Base-by-base conservation (phyloP, 2,797 vertebrate genomes). In the Hyperoplus immaculatus region DNA sequence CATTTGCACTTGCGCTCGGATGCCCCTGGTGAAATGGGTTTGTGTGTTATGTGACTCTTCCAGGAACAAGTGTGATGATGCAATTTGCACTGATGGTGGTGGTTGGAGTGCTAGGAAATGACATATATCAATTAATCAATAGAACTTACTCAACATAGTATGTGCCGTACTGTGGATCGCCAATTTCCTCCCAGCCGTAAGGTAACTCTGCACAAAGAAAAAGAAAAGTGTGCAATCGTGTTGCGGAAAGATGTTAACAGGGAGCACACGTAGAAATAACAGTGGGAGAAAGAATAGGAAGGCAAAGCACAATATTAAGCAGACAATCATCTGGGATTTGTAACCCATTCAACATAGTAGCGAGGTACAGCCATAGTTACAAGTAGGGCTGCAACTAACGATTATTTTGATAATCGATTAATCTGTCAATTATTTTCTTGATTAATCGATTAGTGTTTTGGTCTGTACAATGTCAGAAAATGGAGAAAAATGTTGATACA, bases 111-210 rank as follows among this genome's bases (percentile, higher is more conserved):
- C 46, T 47, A 3, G 16, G 50, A 86, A 73, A 76, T 60, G n/a
- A 56, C 49, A 83, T 21, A 5, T 47, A 82, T 71, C 9, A 67
- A 71, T 77, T 49, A 62, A 83, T 68, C 50, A 42, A 77, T 81
- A n/a, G 42, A 83, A 97, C 97, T 97, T 95, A 99, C 97, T 99
- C 97, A 13, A 99, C 97, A 0, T 98, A 99, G 38, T 99, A 99
- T 0, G 96, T 97, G 79, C 97, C 97, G 1, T 98, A 99, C 55
- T 98, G 97, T 42, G 97, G 97, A 62, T 99, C 97, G 64, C 98
- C 97, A 85, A 99, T 99, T 93, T 97, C 97, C 88, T 99, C 97
- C 97, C 97, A 99, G 80, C 97, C 97, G 58, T 99, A 99, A 43
- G 97, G 97, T 88, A 99, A 95, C 84, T 99, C 97, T 99, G 93